Evolutionary conservation across 2,888 invertebrate genomes (phyloP).

Genomic region (Biston stratarius): DNA sequence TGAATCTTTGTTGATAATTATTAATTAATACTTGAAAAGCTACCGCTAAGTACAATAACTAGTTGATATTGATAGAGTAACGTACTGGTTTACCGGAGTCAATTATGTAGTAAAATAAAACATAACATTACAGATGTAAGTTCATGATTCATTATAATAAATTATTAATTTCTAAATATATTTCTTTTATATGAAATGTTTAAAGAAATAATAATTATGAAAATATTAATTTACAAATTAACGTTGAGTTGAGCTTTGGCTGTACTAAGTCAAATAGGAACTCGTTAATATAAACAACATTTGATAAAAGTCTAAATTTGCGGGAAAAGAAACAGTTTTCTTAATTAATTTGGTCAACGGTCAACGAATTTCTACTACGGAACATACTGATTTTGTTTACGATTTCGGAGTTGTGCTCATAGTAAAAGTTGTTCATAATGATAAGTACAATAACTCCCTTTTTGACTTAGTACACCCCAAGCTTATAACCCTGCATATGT

Average conservation of each 20-base stretch:
- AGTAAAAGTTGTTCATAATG: no score
- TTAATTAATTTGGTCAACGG: no score
- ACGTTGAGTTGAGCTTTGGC: background rate
- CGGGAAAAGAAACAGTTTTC: no score
- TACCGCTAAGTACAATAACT: slow-evolving; percentile 81
- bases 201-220: background rate
- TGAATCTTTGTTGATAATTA: slow-evolving; percentile 36
- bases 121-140: slow-evolving; percentile 46
- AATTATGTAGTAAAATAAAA: slow-evolving; percentile 68
- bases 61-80: slow-evolving; percentile 67
- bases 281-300: no score
- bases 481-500: no score
- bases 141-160: slow-evolving; percentile 42
- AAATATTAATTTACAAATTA: background rate
- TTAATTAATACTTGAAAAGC: slow-evolving; percentile 60
- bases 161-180: slow-evolving; percentile 40
- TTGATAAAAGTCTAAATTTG: no score
- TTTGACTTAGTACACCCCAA: no score
- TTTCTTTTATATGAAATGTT: background rate
- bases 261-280: no score
- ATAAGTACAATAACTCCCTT: no score
- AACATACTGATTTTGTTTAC: background rate
- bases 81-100: slow-evolving; percentile 73
- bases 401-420: no score
- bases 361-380: background rate